phyloP scores from a whole-genome alignment of 1,140 invertebrate species.

The Coelopa frigida region DNA sequence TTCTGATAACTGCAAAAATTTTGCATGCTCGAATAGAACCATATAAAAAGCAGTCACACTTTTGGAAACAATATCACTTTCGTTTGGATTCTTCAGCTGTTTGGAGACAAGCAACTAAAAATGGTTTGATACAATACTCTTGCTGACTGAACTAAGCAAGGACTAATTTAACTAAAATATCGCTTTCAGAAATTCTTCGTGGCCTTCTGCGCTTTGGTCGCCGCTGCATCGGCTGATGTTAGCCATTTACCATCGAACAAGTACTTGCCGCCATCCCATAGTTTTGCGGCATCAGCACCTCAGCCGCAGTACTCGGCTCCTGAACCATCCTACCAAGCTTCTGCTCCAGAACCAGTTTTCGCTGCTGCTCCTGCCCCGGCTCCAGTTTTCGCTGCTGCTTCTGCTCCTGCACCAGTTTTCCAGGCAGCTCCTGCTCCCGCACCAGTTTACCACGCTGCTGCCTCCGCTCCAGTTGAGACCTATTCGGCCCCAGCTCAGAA shows the following conservation, averaged over 20 bases:
- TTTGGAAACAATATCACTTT: constrained; percentile 30
- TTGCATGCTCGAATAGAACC: constrained; percentile 36
- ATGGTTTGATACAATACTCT: constrained; percentile 24
- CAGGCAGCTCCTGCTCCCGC: constrained; percentile 19
- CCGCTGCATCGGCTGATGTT: constrained; percentile 31
- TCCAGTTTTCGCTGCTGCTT: constrained; percentile 17
- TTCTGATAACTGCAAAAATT: no score
- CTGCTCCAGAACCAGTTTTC: constrained; percentile 15
- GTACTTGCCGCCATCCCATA: constrained; percentile 17
- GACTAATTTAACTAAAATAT: constrained; percentile 2
- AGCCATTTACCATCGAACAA: constrained; percentile 22
- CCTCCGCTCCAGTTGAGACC: neutral
- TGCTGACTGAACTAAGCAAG: constrained; percentile 4
- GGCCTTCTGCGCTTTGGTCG: constrained; percentile 34
- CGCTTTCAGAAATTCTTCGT: constrained; percentile 33
- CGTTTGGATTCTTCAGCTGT: constrained; percentile 32
- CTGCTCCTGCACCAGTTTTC: constrained; percentile 14
- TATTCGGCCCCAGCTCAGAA: neutral
- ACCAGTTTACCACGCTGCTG: neutral
- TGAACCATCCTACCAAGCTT: neutral
- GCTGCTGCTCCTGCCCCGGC: constrained; percentile 20
- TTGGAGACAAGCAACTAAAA: constrained; percentile 31
- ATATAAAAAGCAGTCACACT: constrained; percentile 34
- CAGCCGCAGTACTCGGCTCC: neutral
- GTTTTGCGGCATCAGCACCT: neutral